phyloP scores from a whole-genome alignment of 1,140 invertebrate genomes.

The Zaprionus lachaisei region DNA sequence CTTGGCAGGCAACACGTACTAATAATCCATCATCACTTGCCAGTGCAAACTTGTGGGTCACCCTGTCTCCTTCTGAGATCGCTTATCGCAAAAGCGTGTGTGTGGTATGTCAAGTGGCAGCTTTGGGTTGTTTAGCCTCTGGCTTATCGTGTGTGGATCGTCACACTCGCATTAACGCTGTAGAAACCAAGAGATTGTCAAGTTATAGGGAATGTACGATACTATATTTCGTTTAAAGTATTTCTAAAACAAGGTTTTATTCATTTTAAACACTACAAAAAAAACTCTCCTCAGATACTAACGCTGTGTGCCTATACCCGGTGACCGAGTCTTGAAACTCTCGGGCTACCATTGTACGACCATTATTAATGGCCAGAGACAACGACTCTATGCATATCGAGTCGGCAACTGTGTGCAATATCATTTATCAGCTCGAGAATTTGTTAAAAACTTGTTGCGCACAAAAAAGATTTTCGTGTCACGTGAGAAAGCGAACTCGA shows the following conservation, averaged over 20 bases:
- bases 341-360: slow-evolving; percentile 26
- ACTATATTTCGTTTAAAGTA: too few species aligned
- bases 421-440: slow-evolving; percentile 79
- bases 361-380: slow-evolving; percentile 72
- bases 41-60: slow-evolving; percentile 57
- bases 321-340: not conserved
- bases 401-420: slow-evolving; percentile 65
- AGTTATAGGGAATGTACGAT: not conserved
- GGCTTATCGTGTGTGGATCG: slow-evolving; percentile 16
- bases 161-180: not conserved
- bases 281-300: not conserved
- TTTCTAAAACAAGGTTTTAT: too few species aligned
- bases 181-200: not conserved
- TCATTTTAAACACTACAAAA: too few species aligned
- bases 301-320: too few species aligned
- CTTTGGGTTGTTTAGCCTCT: slow-evolving; percentile 1
- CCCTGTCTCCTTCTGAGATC: slow-evolving; percentile 29
- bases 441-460: slow-evolving; percentile 79
- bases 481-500: slow-evolving; percentile 59
- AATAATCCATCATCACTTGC: slow-evolving; percentile 74
- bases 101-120: slow-evolving; percentile 22
- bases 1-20: slow-evolving; percentile 64
- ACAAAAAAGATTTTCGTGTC: slow-evolving; percentile 84
- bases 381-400: slow-evolving; percentile 69
- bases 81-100: slow-evolving; percentile 38